Conservation (phyloP, 2,113 vertebrate species). For the Triplophysa dalaica region DNA sequence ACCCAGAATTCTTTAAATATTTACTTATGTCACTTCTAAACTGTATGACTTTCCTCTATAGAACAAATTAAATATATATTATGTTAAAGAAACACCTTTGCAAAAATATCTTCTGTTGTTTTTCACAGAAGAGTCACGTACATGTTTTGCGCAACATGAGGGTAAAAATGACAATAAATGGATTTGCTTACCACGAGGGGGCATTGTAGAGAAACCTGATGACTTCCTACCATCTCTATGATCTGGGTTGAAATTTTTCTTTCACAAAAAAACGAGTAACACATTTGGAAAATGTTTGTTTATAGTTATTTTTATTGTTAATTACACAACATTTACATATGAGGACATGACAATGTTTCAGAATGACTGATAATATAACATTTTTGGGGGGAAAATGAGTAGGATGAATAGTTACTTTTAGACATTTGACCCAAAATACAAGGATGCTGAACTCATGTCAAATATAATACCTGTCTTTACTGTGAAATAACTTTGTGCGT, state of each 20-base stretch:
- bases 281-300: background rate
- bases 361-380: background rate
- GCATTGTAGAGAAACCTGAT: background rate
- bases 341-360: background rate
- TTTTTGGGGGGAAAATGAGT: background rate
- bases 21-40: too few relatives aligned
- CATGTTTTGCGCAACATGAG: too few relatives aligned
- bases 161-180: background rate
- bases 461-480: background rate
- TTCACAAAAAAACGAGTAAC: background rate
- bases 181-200: background rate
- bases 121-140: too few relatives aligned
- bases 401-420: background rate
- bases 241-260: background rate
- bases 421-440: background rate
- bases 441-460: background rate
- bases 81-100: too few relatives aligned
- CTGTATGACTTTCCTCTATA: too few relatives aligned
- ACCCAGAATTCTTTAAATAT: too few relatives aligned
- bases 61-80: too few relatives aligned
- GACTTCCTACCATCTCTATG: background rate
- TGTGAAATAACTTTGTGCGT: background rate
- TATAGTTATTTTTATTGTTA: constrained; percentile 11
- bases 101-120: too few relatives aligned
- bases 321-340: constrained; percentile 9